Evolutionary conservation across 2,888 invertebrate species (phyloP).

Genomic region (Melangyna quadrimaculata): DNA sequence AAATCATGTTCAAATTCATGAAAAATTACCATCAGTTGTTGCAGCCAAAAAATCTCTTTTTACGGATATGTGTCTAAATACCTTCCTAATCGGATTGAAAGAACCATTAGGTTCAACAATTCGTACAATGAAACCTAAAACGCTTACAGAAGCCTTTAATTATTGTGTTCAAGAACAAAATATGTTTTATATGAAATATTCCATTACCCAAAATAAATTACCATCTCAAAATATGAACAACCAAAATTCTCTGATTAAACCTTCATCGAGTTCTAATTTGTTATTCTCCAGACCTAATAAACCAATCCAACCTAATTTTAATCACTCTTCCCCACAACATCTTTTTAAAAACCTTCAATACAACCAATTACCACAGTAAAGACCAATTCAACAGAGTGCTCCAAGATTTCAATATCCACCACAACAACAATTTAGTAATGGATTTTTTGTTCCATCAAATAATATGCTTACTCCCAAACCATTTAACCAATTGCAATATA

Average conservation of each 20-base stretch:
- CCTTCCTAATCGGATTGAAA: slow-evolving; percentile 38
- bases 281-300: not conserved
- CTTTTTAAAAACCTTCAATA: not conserved
- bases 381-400: not conserved
- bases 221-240: not conserved
- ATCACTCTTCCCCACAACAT: not conserved
- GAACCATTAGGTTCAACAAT: slow-evolving; percentile 59
- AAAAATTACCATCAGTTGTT: not conserved
- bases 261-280: not conserved
- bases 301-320: not conserved
- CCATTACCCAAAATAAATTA: not conserved
- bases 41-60: not conserved
- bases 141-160: slow-evolving; percentile 28
- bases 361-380: not conserved
- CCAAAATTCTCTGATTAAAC: too few relatives aligned
- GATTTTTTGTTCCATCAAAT: not conserved
- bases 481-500: not conserved
- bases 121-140: slow-evolving; percentile 50
- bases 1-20: too few relatives aligned
- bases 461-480: slow-evolving; percentile 2
- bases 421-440: slow-evolving; percentile 5
- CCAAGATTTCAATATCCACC: not conserved
- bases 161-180: slow-evolving; percentile 56
- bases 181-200: slow-evolving; percentile 15
- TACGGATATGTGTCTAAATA: slow-evolving; percentile 49